Base-by-base conservation (phyloP, 2,797 vertebrate species). In the Heterohyrax brucei region DNA sequence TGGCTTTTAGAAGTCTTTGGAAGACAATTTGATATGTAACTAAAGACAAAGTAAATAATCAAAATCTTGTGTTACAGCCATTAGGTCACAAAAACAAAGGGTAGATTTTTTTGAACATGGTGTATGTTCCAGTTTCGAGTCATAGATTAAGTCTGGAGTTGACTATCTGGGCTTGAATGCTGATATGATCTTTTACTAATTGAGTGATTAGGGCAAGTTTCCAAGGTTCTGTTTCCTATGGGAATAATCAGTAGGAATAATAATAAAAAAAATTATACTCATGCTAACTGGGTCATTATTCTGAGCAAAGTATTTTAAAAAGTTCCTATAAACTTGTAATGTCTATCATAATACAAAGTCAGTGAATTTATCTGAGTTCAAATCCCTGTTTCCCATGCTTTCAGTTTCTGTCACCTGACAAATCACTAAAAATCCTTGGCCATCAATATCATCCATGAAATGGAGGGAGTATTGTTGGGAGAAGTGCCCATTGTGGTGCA, bases 1-100 rank as follows among this genome's bases (percentile, higher is more conserved):
- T 66, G 66, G 77, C 56, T 85, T 87, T 94, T 59, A 92, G 91
- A 95, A 89, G 78, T 2, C 70, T 82, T 75, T 53, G 53, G 53
- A 56, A 56, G 53, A 16, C 53, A 56, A 56, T 56, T 59, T 73
- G 18, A 89, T 64, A 33, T 50, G 79, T 44, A 92, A 66, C 46
- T 26, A 21, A 89, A 94, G 89, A 28, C 18, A 81, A 92, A 85
- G 53, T 30, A n/a, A 92, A 80, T 3, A 3, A 8, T n/a, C 79
- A 56, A 76, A 83, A 76, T 21, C 44, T 53, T 91, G 48, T 77
- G n/a, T 46, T 64, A 33, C 56, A 33, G 28, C 30, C 77, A 53
- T 79, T 28, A 7, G 30, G 62, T 82, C 78, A 53, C 7, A 12
- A 33, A 7, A 78, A 64, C n/a, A 80, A 77, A 94, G 59, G 22